A percentile compares a stretch with the other conserved stretches of the same genome.
Conservation (phyloP, 2,888 invertebrate genomes). For the Machimus rusticus region DNA sequence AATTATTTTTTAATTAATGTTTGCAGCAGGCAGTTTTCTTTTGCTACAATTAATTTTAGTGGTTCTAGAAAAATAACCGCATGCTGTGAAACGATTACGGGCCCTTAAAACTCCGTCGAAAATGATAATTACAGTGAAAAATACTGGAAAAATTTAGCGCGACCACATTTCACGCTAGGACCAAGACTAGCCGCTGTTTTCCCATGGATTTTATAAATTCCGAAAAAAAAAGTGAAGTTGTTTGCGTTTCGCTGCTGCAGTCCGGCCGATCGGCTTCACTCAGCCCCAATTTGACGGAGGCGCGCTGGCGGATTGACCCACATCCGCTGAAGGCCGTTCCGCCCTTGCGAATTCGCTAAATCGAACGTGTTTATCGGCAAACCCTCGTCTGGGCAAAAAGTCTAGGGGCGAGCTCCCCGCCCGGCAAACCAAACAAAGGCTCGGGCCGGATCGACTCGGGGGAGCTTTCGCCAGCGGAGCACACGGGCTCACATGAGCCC, state of each 20-base stretch:
- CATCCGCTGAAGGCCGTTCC: neutral
- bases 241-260: neutral
- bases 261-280: neutral
- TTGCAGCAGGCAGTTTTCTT: neutral
- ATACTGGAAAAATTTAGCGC: neutral
- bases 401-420: neutral
- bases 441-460: neutral
- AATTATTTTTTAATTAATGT: neutral
- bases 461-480: neutral
- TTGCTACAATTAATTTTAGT: neutral
- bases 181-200: neutral
- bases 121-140: neutral
- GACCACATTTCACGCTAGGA: neutral
- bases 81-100: neutral
- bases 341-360: neutral
- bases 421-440: neutral
- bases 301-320: neutral
- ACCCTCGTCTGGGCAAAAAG: neutral
- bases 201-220: neutral
- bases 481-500: neutral
- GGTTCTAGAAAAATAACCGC: neutral
- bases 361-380: neutral
- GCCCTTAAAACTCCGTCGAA: neutral
- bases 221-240: neutral
- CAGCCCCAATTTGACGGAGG: neutral